Evolutionary conservation across 1,140 invertebrate genomes (phyloP).

Genomic region (Nylanderia fulva): DNA sequence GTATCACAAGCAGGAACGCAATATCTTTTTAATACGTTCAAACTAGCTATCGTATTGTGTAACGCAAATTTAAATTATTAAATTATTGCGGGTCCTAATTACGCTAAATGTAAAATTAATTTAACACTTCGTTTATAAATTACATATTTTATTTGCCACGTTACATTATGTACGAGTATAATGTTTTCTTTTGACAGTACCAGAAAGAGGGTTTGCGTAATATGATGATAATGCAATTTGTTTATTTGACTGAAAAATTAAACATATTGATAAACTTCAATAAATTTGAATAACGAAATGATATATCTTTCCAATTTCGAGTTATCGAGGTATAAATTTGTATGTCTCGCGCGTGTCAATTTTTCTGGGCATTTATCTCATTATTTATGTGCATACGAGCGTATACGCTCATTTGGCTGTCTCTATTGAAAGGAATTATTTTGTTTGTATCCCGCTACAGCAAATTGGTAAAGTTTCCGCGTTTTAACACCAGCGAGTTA

Average conservation of each 20-base stretch:
- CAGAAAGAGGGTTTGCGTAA: neutral
- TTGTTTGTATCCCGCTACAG: constrained; percentile 39
- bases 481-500: constrained; percentile 68
- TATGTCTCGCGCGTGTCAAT: neutral
- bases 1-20: neutral
- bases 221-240: constrained; percentile 32
- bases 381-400: neutral
- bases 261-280: neutral
- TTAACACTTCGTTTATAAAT: constrained; percentile 18
- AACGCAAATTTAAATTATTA: constrained; percentile 29
- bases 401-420: neutral
- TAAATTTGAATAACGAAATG: neutral
- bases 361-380: constrained; percentile 16
- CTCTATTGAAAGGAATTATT: constrained; percentile 53
- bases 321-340: neutral
- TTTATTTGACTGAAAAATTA: constrained; percentile 32
- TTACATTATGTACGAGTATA: neutral
- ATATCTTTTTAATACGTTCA: constrained; percentile 12
- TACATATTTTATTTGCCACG: constrained; percentile 31
- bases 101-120: neutral
- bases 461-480: constrained; percentile 72
- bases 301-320: constrained; percentile 2
- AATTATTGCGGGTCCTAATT: neutral
- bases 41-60: constrained; percentile 2
- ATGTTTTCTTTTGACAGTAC: neutral